Conservation (phyloP, 2,797 vertebrate genomes). For the Xiphophorus birchmanni region DNA sequence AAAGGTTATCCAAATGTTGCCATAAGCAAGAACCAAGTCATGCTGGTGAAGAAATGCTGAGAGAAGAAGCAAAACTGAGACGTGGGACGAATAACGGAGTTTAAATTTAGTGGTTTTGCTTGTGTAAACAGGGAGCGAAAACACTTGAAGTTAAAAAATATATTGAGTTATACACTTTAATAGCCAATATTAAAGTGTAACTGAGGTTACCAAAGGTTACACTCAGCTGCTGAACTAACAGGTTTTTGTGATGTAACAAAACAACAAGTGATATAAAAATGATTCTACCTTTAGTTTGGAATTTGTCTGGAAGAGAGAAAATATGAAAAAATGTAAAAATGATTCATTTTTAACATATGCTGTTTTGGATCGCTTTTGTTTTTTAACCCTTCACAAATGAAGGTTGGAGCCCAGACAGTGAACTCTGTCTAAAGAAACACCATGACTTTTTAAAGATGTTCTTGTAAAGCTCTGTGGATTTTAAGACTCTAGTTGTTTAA, state of each 20-base stretch:
- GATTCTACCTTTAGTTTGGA: not conserved
- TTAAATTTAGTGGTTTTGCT: not conserved
- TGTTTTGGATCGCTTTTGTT: not conserved
- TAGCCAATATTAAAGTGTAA: no score
- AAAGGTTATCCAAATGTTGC: conserved; percentile 2
- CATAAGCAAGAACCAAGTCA: not conserved
- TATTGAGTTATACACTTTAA: not conserved
- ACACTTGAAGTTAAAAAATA: not conserved
- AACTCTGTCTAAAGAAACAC: not conserved
- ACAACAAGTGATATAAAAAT: not conserved
- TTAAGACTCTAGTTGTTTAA: not conserved
- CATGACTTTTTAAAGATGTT: not conserved
- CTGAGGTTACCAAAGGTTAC: not conserved
- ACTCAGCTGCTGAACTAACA: not conserved
- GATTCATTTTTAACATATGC: not conserved
- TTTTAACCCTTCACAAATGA: not conserved
- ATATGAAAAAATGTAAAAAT: not conserved
- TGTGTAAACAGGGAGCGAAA: not conserved
- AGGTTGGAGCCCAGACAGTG: not conserved
- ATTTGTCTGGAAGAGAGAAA: not conserved
- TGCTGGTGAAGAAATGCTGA: accelerated
- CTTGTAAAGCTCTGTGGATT: not conserved
- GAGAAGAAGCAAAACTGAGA: conserved; percentile 34
- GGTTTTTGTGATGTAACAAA: not conserved
- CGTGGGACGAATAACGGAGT: accelerated